These are phyloP conservation scores for Entomobrya proxima DNA, from an alignment of 2,888 invertebrate species.

Conservation along the genomic window DNA sequence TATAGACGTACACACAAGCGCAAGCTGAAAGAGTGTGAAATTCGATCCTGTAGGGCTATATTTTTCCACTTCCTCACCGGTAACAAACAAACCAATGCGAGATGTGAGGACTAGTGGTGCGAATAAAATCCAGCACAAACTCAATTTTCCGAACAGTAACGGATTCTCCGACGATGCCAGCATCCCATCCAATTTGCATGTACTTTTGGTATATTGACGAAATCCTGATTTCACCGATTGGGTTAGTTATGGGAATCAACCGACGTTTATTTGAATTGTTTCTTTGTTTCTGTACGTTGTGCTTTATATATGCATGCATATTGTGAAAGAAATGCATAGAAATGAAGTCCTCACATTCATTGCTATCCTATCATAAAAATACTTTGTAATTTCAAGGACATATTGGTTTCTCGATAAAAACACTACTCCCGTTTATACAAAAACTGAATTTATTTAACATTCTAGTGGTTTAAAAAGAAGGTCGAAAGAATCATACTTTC, in stretches of 20 bases:
- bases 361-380: too few relatives aligned
- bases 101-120: not conserved
- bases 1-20: not conserved
- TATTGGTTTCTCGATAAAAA: too few relatives aligned
- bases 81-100: not conserved
- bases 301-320: not conserved
- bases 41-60: not conserved
- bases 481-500: too few relatives aligned
- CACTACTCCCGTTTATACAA: too few relatives aligned
- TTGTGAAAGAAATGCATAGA: not conserved
- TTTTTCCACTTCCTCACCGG: not conserved
- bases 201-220: not conserved
- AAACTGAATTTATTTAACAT: not conserved
- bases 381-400: too few relatives aligned
- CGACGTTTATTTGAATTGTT: constrained; percentile 18
- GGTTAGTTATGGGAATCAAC: constrained; percentile 18
- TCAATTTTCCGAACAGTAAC: not conserved
- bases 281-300: not conserved
- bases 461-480: not conserved
- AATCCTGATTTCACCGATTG: not conserved
- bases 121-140: constrained; percentile 1
- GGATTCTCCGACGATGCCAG: not conserved
- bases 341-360: too few relatives aligned
- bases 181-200: not conserved
- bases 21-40: not conserved